Evolutionary conservation across 1,140 invertebrate genomes (phyloP).

Genomic region (Melipona quadrifasciata): DNA sequence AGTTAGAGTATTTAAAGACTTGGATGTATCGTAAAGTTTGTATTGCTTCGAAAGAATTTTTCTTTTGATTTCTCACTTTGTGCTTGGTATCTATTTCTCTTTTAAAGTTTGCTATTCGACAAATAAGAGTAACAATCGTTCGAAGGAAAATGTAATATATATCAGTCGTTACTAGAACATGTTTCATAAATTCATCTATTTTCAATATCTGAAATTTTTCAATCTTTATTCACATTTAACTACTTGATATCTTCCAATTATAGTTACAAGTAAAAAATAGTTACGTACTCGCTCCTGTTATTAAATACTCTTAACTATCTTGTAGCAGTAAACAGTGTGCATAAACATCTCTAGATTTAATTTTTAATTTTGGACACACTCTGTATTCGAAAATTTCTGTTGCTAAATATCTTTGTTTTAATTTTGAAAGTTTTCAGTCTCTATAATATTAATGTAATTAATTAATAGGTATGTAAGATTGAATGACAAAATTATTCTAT

Average conservation of each 20-base stretch:
- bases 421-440: conserved; percentile 48
- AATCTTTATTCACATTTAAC: not conserved
- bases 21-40: conserved; percentile 13
- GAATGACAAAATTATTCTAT: not conserved
- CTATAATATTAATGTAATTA: not conserved
- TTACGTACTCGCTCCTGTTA: conserved; percentile 44
- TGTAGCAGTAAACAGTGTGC: conserved; percentile 13
- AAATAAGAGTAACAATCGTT: conserved; percentile 8
- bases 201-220: conserved; percentile 22
- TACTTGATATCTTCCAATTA: conserved; percentile 14
- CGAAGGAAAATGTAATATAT: not conserved
- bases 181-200: conserved; percentile 23
- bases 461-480: not conserved
- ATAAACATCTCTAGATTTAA: conserved; percentile 28
- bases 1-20: conserved; percentile 38
- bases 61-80: conserved; percentile 9
- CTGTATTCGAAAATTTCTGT: conserved; percentile 18
- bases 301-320: conserved; percentile 50
- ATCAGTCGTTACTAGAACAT: conserved; percentile 22
- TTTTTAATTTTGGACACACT: conserved; percentile 32
- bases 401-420: conserved; percentile 11
- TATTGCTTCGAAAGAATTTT: not conserved
- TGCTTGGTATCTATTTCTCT: conserved; percentile 28
- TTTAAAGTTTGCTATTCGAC: conserved; percentile 12
- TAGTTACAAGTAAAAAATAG: conserved; percentile 17